Base-by-base conservation (phyloP, 2,888 invertebrate genomes). In the Ryuthela nishihirai region DNA sequence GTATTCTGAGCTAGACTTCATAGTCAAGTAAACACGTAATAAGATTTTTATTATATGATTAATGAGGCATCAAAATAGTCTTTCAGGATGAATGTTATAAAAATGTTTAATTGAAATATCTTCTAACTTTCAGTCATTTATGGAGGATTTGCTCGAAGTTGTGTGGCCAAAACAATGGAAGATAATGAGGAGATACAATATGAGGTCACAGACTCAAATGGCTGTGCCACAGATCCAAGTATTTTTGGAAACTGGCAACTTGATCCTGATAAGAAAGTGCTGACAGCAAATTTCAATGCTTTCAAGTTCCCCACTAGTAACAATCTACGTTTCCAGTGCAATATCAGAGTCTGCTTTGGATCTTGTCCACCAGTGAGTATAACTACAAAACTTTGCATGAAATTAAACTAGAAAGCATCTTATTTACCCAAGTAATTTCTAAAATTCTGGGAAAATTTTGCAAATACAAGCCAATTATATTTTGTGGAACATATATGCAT, bases 261-360 rank as follows among this genome's bases (percentile, higher is more conserved):
- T 70, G 88, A 88, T 72, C 81, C 85, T 18, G 89, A 90, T 61
- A 85, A 86, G 45, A 89, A 89, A 72, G 85, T 88, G 18, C 76
- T 94, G 47, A 79, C 87, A 72, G 92, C 92, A 64, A 85, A 87
- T 68, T 93, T 94, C 76, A 91, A 91, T 73, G 93, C 92, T 3
- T 93, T 93, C 75, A 93, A 93, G 73, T 94, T 93, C 83, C 93
- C 93, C 1, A 89, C 88, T 69, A 91, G 91, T 71, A 92, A 93
- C 71, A 92, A 89, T 71, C 90, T 93, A 69, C 79, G 89, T 75
- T 93, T 94, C 87, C 93, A 93, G 75, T 93, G 93, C 74, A 93
- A 93, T 74, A 91, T 93, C 69, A 82, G 92, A 60, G 92, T 94
- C 9, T 93, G 93, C 80, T 93, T 93, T 72, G 92, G 92, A 73